Evolutionary conservation across 2,113 vertebrate species (phyloP).

Genomic region (Taurulus bubalis): DNA sequence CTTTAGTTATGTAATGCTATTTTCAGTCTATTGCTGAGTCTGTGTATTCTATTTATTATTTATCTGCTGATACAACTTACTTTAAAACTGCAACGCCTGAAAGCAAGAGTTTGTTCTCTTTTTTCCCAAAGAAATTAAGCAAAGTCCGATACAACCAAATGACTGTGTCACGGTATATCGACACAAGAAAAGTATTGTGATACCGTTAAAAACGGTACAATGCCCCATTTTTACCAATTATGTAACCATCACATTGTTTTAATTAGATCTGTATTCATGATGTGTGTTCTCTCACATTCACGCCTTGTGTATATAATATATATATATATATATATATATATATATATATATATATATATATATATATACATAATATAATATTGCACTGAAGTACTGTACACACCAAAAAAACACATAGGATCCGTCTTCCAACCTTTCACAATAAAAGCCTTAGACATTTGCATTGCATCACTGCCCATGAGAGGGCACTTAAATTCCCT

Average conservation of each 20-base stretch:
- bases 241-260: too few species aligned
- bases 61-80: not conserved
- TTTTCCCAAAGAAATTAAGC: not conserved
- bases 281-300: not conserved
- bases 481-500: too few species aligned
- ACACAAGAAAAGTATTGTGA: not conserved
- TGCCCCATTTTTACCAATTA: not conserved
- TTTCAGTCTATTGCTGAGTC: not conserved
- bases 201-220: not conserved
- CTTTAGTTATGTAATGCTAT: not conserved
- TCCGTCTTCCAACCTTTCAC: not conserved
- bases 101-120: not conserved
- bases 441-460: too few species aligned
- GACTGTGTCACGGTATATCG: not conserved
- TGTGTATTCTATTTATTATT: slow-evolving; percentile 4
- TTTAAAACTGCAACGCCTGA: not conserved
- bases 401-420: not conserved
- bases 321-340: too few species aligned
- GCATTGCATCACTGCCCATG: too few species aligned
- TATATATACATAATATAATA: not conserved
- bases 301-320: too few species aligned
- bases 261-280: too few species aligned
- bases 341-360: too few species aligned
- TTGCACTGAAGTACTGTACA: not conserved
- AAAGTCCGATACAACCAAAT: not conserved